These are phyloP conservation scores for Ganaspis sp. DNA, from an alignment of 1,140 invertebrate genomes.

Conservation along the genomic window DNA sequence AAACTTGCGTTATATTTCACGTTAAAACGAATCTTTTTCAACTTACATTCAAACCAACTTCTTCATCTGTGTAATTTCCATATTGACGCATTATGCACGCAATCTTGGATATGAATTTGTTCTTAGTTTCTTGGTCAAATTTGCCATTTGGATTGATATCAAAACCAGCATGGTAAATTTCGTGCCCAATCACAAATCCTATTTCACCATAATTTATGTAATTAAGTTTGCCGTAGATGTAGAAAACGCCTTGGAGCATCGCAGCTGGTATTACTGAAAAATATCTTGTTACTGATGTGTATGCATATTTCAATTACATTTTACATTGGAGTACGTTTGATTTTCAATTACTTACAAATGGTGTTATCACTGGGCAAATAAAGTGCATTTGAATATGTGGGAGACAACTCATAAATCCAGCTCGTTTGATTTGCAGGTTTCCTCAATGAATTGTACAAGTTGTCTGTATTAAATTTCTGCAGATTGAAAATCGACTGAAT, in stretches of 20 bases:
- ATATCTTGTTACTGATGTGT: neutral
- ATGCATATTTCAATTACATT: too few relatives aligned
- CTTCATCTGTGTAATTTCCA: neutral
- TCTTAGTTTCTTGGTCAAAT: neutral
- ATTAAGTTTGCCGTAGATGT: neutral
- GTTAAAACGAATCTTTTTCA: neutral
- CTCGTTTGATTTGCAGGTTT: neutral
- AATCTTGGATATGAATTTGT: neutral
- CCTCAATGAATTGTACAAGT: neutral
- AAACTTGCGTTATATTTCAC: too few relatives aligned
- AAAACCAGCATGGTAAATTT: neutral
- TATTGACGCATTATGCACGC: neutral
- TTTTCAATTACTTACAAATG: too few relatives aligned
- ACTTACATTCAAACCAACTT: neutral
- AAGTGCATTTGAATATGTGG: too few relatives aligned
- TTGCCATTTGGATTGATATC: neutral
- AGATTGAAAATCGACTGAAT: neutral
- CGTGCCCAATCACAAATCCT: neutral
- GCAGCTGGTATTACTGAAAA: neutral
- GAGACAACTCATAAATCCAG: too few relatives aligned
- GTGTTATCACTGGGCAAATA: too few relatives aligned
- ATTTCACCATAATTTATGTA: neutral
- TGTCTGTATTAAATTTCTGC: neutral
- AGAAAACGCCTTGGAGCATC: neutral
- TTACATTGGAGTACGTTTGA: too few relatives aligned